These are phyloP conservation scores for Saccostrea cuccullata DNA, from an alignment of 1,140 invertebrate species.

Conservation along the genomic window DNA sequence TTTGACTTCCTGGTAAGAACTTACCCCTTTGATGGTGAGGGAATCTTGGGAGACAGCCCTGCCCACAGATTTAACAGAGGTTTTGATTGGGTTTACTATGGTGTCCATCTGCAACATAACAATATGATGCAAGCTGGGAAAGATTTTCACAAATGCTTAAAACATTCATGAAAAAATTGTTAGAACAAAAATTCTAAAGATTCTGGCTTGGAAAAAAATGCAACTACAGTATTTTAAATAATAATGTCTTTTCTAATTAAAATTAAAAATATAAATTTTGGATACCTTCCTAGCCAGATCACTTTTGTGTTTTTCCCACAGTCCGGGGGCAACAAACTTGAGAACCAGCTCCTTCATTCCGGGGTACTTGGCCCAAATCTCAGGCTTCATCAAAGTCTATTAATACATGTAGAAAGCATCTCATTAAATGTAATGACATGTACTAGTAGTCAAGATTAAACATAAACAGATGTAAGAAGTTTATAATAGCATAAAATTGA, in stretches of 20 bases:
- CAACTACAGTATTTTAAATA: too few species aligned
- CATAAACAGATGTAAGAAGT: too few species aligned
- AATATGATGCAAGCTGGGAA: neutral
- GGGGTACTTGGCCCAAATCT: conserved; percentile 83
- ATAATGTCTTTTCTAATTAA: too few species aligned
- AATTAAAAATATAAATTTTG: too few species aligned
- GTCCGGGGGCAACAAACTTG: conserved; percentile 88
- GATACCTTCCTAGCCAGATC: conserved; percentile 78
- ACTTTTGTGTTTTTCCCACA: conserved; percentile 84
- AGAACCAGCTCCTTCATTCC: conserved; percentile 85
- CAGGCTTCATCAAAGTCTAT: conserved; percentile 82
- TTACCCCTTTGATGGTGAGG: conserved; percentile 78
- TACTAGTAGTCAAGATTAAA: too few species aligned
- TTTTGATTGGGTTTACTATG: conserved; percentile 88
- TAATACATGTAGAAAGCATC: conserved; percentile 58
- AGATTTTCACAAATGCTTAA: too few species aligned
- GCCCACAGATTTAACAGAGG: conserved; percentile 88
- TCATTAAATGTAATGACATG: neutral
- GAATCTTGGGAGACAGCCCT: conserved; percentile 87
- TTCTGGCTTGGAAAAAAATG: too few species aligned
- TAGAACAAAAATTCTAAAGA: too few species aligned
- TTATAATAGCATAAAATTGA: too few species aligned
- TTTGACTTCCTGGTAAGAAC: neutral
- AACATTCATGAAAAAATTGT: too few species aligned
- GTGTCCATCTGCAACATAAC: conserved; percentile 74